phyloP scores from a whole-genome alignment of 2,113 vertebrate species.

The Carettochelys insculpta region DNA sequence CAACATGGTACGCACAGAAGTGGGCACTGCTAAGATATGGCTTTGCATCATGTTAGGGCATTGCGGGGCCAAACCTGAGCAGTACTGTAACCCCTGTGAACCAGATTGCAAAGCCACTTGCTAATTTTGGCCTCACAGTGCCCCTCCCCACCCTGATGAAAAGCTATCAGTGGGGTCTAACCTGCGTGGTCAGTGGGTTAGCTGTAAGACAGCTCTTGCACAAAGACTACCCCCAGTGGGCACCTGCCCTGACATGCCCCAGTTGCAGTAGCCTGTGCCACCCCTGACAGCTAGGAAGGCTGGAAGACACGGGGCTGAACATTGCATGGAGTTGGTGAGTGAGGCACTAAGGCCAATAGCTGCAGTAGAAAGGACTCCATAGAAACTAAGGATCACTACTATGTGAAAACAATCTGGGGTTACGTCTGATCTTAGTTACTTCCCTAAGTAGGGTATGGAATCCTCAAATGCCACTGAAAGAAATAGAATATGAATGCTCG shows the following conservation, averaged over 20 bases:
- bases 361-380: neutral
- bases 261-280: neutral
- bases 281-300: neutral
- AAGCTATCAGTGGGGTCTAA: neutral
- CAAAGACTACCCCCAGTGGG: neutral
- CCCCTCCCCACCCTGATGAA: neutral
- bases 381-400: neutral
- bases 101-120: neutral
- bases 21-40: neutral
- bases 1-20: neutral
- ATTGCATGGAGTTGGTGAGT: neutral
- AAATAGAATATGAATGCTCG: rapidly evolving
- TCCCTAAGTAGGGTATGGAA: neutral
- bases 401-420: neutral
- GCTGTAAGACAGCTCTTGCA: neutral
- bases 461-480: neutral
- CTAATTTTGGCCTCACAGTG: neutral
- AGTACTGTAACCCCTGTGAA: neutral
- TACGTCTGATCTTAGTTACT: neutral
- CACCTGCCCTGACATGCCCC: neutral
- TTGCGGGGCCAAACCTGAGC: neutral
- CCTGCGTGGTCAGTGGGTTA: neutral
- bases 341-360: neutral
- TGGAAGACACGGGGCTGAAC: neutral
- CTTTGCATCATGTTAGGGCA: neutral